phyloP scores from a whole-genome alignment of 2,888 invertebrate species.

The Bellardia pandia region DNA sequence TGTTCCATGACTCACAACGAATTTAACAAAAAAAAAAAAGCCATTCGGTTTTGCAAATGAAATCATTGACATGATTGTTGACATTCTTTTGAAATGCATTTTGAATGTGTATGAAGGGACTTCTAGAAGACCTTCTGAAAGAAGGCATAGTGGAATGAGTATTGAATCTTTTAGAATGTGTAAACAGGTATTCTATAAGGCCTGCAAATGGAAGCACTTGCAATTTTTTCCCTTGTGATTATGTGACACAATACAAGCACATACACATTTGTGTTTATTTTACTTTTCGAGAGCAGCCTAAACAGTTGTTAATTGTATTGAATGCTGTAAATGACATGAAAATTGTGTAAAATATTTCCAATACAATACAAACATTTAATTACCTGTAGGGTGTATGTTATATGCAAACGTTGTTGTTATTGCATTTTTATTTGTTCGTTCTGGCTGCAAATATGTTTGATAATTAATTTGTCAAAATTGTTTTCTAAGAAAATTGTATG shows the following conservation, averaged over 20 bases:
- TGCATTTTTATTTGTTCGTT: not conserved
- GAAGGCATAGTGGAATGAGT: too few relatives aligned
- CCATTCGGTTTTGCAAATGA: too few relatives aligned
- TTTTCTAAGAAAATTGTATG: not conserved
- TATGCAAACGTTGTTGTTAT: not conserved
- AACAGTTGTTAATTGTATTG: constrained; percentile 46
- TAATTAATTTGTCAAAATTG: constrained; percentile 14
- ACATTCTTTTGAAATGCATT: too few relatives aligned
- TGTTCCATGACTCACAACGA: too few relatives aligned
- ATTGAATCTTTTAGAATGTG: too few relatives aligned
- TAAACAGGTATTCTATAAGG: too few relatives aligned
- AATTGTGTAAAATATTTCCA: constrained; percentile 55
- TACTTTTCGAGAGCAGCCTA: constrained; percentile 19
- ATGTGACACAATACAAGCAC: constrained; percentile 52
- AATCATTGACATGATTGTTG: too few relatives aligned
- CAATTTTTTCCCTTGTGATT: not conserved
- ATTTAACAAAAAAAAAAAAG: too few relatives aligned
- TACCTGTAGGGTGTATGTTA: constrained; percentile 42
- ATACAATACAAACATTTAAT: constrained; percentile 53
- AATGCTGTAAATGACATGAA: constrained; percentile 61
- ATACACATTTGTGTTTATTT: not conserved
- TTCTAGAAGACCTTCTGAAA: too few relatives aligned
- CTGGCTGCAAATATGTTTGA: not conserved
- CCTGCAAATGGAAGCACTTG: too few relatives aligned
- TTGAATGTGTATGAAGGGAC: too few relatives aligned